These are phyloP conservation scores for Adelphocoris suturalis DNA, from an alignment of 2,888 invertebrate genomes.

Conservation along the genomic window DNA sequence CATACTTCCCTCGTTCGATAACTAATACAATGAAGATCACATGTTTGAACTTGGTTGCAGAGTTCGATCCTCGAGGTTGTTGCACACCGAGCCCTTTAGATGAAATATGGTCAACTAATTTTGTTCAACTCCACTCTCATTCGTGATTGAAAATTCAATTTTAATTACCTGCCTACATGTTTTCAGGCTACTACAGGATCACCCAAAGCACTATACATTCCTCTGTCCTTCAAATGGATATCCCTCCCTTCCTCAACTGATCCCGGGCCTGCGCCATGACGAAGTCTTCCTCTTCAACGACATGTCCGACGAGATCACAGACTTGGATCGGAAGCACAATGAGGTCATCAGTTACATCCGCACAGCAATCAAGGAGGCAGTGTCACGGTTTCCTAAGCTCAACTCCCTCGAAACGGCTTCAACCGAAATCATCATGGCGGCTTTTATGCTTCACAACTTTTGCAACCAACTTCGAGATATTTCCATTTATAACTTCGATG, in stretches of 20 bases:
- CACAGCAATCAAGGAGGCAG: neutral
- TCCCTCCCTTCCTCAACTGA: conserved; percentile 52
- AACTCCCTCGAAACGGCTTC: conserved; percentile 27
- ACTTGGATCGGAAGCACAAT: conserved; percentile 43
- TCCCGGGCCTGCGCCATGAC: conserved; percentile 42
- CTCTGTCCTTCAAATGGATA: conserved; percentile 60
- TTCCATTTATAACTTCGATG: neutral
- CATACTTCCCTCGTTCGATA: too few species aligned
- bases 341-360: conserved; percentile 44
- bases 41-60: too few species aligned
- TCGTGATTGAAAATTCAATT: too few species aligned
- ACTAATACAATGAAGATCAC: too few species aligned
- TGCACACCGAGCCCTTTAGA: too few species aligned
- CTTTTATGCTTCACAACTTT: conserved; percentile 58
- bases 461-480: conserved; percentile 48
- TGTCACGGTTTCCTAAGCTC: conserved; percentile 56
- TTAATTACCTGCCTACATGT: neutral
- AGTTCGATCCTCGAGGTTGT: too few species aligned
- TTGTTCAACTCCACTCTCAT: too few species aligned
- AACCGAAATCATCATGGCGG: neutral
- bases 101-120: too few species aligned
- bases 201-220: conserved; percentile 38
- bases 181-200: conserved; percentile 25
- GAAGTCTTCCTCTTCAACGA: conserved; percentile 14
- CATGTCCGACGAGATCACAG: neutral